Base-by-base conservation (phyloP, 2,113 vertebrate species). In the Pluvianellus socialis region DNA sequence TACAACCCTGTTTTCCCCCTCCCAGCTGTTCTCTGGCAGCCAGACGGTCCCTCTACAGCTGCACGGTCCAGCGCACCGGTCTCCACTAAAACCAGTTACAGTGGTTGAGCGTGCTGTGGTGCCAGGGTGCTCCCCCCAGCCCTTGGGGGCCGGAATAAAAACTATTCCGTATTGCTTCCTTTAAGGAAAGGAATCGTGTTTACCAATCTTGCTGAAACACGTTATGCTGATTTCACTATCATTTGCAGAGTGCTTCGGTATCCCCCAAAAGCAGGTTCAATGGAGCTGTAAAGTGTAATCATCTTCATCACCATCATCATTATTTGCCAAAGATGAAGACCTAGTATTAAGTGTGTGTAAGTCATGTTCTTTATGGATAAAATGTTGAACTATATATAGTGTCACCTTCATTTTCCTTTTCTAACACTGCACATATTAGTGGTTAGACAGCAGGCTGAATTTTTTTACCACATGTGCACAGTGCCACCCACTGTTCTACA, bases 401-500 rank as follows among this genome's bases (percentile, higher is more conserved):
- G 63, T 90, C 73, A 87, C 79, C 92, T 94, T 94, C 73, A 71
- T 90, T 90, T 90, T 87, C 63, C 30, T 62, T 75, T 52, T 58
- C 56, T 40, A 71, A 50, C 52, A 42, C 42, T 80, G 42, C 33
- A 75, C 67, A 58, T 30, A 63, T 27, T 47, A 45, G 63, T 33
- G 63, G 30, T 22, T 32, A 90, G 44, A 53, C 74, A 84, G 70
- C 33, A 72, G 35, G 42, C 61, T 73, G 59, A 76, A 32, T 32
- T 59, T 77, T 76, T 88, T 73, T 80, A 94, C 44, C 55, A 77
- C 33, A 77, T 73, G 95, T 77, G 61, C 79, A 96, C 79, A 96
- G 95, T 93, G 93, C 93, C 95, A 96, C 91, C 95, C 93, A 81
- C 87, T 61, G 95, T 94, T 91, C 79, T 65, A 58, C 50, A 67